Percentiles rank a stretch among this genome's conserved stretches.
Evolutionary conservation across 2,113 vertebrate genomes (phyloP).

Genomic region (Pterocles orientalis): DNA sequence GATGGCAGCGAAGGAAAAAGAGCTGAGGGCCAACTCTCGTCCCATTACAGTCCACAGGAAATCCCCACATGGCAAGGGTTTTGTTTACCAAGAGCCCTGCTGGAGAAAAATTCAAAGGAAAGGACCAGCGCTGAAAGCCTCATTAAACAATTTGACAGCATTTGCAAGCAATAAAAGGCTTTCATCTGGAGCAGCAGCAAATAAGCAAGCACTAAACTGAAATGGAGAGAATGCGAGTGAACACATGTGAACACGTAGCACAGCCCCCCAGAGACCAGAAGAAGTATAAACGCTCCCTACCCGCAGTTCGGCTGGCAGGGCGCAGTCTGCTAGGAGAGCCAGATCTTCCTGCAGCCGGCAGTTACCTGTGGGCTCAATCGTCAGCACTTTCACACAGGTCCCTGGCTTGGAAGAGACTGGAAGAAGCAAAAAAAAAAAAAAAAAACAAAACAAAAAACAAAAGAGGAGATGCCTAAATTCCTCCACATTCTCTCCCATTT

Average conservation of each 20-base stretch:
- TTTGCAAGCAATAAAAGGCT: background rate
- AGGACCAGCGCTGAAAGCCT: background rate
- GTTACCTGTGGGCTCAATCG: slow-evolving; percentile 84
- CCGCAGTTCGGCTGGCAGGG: slow-evolving; percentile 86
- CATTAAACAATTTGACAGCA: background rate
- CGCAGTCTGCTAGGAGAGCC: slow-evolving; percentile 89
- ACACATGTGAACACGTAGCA: background rate
- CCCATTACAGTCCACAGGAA: background rate
- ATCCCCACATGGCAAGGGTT: background rate
- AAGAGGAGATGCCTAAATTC: slow-evolving; percentile 39
- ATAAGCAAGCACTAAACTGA: background rate
- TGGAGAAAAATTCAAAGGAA: background rate
- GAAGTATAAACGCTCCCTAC: slow-evolving; percentile 71
- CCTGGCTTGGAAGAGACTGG: slow-evolving; percentile 94
- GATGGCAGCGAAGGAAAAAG: background rate
- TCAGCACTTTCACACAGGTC: slow-evolving; percentile 93
- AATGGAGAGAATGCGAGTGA: background rate
- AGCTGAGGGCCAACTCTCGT: background rate
- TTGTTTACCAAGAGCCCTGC: background rate
- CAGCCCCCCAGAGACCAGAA: background rate
- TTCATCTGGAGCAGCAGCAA: background rate
- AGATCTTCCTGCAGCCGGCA: slow-evolving; percentile 89
- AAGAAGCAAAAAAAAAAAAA: slow-evolving; percentile 1
- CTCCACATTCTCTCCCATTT: background rate
- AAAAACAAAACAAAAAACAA: background rate